A percentile compares a stretch with the other conserved stretches of the same genome.
Evolutionary conservation across 1,140 invertebrate genomes (phyloP).

Genomic region (Caenorhabditis tropicalis): DNA sequence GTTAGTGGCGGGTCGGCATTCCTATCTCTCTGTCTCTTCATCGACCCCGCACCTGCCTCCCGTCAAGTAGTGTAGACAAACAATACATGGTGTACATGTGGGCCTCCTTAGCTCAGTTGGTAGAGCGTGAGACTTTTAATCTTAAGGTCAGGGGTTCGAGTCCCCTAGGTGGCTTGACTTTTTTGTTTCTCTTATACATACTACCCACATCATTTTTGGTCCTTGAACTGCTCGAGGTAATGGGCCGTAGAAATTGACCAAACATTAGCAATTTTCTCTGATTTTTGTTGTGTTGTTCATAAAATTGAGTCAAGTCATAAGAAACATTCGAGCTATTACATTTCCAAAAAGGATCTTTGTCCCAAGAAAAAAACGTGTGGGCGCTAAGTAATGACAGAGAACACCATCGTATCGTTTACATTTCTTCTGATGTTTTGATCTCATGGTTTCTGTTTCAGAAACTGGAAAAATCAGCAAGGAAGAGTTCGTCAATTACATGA

Average conservation of each 20-base stretch:
- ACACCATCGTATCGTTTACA: not conserved
- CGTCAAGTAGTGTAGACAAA: not conserved
- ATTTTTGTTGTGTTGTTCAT: not conserved
- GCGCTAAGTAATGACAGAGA: not conserved
- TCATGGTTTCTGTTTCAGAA: slow-evolving; percentile 57
- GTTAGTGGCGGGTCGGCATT: not conserved
- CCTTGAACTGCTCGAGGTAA: not conserved
- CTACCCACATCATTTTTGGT: slow-evolving; percentile 36
- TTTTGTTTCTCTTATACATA: not conserved
- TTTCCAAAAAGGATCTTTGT: slow-evolving; percentile 21
- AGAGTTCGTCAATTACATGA: slow-evolving; percentile 68
- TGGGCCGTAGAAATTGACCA: not conserved
- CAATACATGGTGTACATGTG: not conserved
- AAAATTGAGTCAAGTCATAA: slow-evolving; percentile 6
- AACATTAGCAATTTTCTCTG: not conserved
- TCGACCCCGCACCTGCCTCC: not conserved
- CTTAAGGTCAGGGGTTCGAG: slow-evolving; percentile 7
- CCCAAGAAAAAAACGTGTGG: slow-evolving; percentile 17
- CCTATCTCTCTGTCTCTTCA: not conserved
- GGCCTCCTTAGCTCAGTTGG: slow-evolving; percentile 18
- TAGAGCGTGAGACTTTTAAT: slow-evolving; percentile 20
- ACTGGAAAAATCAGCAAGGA: slow-evolving; percentile 69
- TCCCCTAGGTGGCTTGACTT: slow-evolving; percentile 37
- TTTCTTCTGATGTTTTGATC: not conserved
- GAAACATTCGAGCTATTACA: not conserved